Conservation (phyloP, 2,113 vertebrate species). For the Miniopterus natalensis region DNA sequence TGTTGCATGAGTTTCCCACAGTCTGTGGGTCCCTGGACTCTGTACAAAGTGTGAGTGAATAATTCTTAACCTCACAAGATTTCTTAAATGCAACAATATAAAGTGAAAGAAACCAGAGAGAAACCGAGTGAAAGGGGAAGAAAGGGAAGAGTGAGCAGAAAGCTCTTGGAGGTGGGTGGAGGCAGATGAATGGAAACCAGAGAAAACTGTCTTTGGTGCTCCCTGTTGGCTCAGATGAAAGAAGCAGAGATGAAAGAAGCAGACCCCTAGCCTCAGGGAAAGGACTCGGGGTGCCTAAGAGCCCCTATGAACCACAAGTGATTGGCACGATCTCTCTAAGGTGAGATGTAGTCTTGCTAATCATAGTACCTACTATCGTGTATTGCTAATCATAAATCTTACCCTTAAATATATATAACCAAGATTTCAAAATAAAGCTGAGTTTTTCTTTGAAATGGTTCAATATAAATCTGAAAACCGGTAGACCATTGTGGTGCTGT, state of each 20-base stretch:
- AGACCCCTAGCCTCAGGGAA: accelerated
- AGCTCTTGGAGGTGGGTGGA: not conserved
- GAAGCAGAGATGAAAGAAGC: not conserved
- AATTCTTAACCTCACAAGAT: slow-evolving; percentile 12
- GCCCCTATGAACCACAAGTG: accelerated
- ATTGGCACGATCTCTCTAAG: not conserved
- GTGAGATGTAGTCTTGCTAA: not conserved
- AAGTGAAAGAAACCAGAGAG: not conserved
- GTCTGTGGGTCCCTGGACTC: not conserved
- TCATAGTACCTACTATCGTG: accelerated
- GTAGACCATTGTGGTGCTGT: accelerated
- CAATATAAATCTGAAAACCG: not conserved
- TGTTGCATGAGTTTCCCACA: not conserved
- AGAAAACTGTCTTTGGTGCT: not conserved
- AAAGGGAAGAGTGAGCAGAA: not conserved
- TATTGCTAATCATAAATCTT: too few relatives aligned
- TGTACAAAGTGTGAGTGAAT: slow-evolving; percentile 32
- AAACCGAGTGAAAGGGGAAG: not conserved
- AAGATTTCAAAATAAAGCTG: not conserved
- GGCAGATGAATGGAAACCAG: not conserved
- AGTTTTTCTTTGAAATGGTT: not conserved
- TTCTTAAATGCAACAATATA: slow-evolving; percentile 10
- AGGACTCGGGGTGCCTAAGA: too few relatives aligned
- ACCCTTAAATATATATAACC: not conserved
- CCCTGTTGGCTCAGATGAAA: not conserved